Evolutionary conservation across 2,113 vertebrate genomes (phyloP).

Genomic region (Lamprologus speciosus): DNA sequence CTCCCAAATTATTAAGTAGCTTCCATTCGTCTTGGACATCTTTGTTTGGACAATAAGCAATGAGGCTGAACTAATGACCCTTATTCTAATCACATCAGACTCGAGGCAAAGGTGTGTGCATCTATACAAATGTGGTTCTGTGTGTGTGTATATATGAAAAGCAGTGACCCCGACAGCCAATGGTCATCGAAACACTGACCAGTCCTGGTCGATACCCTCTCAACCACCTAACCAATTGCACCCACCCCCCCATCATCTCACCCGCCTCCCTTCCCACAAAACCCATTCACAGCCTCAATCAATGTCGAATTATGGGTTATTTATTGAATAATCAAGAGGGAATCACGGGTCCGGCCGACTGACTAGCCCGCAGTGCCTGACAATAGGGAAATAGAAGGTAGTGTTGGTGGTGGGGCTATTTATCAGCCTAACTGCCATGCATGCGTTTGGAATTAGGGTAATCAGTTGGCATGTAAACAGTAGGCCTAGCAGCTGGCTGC

Average conservation of each 20-base stretch:
- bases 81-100: slow-evolving; percentile 69
- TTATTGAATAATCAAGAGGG: slow-evolving; percentile 83
- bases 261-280: slow-evolving; percentile 28
- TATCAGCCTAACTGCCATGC: slow-evolving; percentile 69
- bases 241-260: slow-evolving; percentile 15
- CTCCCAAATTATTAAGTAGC: slow-evolving; percentile 60
- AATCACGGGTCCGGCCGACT: slow-evolving; percentile 63
- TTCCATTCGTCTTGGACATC: slow-evolving; percentile 54
- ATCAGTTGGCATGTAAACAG: slow-evolving; percentile 88
- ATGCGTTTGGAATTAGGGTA: slow-evolving; percentile 84
- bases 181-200: slow-evolving; percentile 71
- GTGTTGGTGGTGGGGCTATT: slow-evolving; percentile 56
- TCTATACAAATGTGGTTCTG: not conserved
- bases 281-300: slow-evolving; percentile 73
- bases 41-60: slow-evolving; percentile 67
- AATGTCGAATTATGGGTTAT: slow-evolving; percentile 84
- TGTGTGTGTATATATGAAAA: slow-evolving; percentile 5
- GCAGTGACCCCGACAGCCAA: slow-evolving; percentile 60
- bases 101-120: slow-evolving; percentile 3
- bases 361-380: slow-evolving; percentile 57
- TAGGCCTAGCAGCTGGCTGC: slow-evolving; percentile 80
- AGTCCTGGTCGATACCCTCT: slow-evolving; percentile 68
- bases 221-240: slow-evolving; percentile 20
- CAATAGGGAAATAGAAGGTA: slow-evolving; percentile 48
- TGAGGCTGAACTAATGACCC: slow-evolving; percentile 65